A percentile compares a stretch with the other conserved stretches of the same genome.
phyloP scores from a whole-genome alignment of 2,113 vertebrate species.

The Epinephelus lanceolatus region DNA sequence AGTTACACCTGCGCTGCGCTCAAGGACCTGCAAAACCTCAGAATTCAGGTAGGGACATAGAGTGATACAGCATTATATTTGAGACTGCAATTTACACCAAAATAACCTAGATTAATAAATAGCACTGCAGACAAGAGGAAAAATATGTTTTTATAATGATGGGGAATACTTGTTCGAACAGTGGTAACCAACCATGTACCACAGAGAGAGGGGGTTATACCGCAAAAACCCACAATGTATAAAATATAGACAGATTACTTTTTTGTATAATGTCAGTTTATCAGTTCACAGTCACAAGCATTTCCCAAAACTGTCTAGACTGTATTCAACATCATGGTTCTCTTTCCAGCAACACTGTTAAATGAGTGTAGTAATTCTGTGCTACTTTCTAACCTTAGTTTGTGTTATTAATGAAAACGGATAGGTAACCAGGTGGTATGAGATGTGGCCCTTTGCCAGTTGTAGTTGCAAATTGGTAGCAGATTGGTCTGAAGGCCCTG shows the following conservation, averaged over 20 bases:
- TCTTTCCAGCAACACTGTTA: neutral
- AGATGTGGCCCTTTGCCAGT: neutral
- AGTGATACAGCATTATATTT: too few relatives aligned
- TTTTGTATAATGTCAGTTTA: neutral
- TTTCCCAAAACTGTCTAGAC: neutral
- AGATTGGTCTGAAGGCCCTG: neutral
- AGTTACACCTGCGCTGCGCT: too few relatives aligned
- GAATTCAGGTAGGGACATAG: too few relatives aligned
- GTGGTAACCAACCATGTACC: neutral
- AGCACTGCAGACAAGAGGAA: too few relatives aligned
- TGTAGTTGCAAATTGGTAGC: neutral
- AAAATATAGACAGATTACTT: conserved; percentile 4
- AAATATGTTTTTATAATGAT: too few relatives aligned
- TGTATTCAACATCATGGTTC: conserved; percentile 5
- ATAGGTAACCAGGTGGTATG: neutral
- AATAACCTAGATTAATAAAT: too few relatives aligned
- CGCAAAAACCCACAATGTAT: conserved; percentile 5
- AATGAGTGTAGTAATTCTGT: neutral
- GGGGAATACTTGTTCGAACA: neutral
- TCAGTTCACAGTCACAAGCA: neutral
- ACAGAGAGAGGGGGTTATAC: neutral
- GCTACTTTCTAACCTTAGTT: neutral
- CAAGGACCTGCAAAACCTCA: too few relatives aligned
- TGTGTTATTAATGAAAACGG: conserved; percentile 22
- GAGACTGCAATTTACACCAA: too few relatives aligned